Base-by-base conservation (phyloP, 2,888 invertebrate species). In the Autographa pulchrina region DNA sequence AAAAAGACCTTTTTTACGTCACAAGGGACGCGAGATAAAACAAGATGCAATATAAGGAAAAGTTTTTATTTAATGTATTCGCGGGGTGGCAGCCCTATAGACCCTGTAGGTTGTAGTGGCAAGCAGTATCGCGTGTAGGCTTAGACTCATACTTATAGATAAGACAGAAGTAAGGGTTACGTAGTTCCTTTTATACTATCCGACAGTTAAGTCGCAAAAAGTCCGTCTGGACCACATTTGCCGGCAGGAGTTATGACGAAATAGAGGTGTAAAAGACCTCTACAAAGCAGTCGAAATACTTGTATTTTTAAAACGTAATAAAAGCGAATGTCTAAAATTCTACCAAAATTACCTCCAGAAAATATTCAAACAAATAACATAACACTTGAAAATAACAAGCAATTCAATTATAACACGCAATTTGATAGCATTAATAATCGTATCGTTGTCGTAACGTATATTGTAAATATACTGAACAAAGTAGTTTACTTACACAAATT, bases 61-160 rank as follows among this genome's bases (percentile, higher is more conserved):
- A 62, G 31, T 52, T 25, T 18, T 31, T 70, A 70, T 75, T 73
- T 78, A 65, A 80, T 72, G 70, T 75, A 81, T 77, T 77, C 81
- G 67, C 61, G 38, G 68, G 31, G 67, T 68, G 43, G 18, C 68
- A 64, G 65, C 67, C 75, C 62, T 61, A 62, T 20, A n/a, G 48
- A 48, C 48, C 48, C 48, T n/a, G n/a, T n/a, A n/a, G n/a, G n/a
- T 16, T 35, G 35, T 38, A 8, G n/a, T 18, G 52, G 62, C 18
- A 18, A 56, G 16, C 16, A 0, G 35, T 58, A 56, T 79, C 48
- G 67, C 65, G 65, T 80, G 72, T 72, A 63, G 52, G 32, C 52
- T 65, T 54, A 60, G 35, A 59, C 56, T 69, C 64, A 20, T 60
- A 32, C 59, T 68, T 56, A 59, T 38, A 65, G 79, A 79, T 79